Percentiles rank a stretch among this genome's conserved stretches.
Conservation (phyloP, 2,113 vertebrate species). For the Typhlomys cinereus region DNA sequence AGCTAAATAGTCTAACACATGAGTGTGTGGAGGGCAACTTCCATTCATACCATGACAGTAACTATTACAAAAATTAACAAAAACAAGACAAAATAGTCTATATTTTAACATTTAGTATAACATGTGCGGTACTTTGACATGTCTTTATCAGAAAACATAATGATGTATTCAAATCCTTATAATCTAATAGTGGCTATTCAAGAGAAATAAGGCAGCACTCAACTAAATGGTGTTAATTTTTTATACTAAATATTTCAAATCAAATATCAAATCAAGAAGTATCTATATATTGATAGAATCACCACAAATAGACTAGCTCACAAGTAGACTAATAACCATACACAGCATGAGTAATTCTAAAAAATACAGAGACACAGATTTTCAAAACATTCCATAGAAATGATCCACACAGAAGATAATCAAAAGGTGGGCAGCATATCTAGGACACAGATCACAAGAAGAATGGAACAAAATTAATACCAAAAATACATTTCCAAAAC, state of each 20-base stretch:
- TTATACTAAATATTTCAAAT: slow-evolving; percentile 47
- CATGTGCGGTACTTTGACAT: neutral
- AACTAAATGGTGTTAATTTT: neutral
- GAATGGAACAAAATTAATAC: slow-evolving; percentile 40
- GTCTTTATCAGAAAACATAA: neutral
- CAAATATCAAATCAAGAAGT: slow-evolving; percentile 36
- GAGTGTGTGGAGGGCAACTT: too few species aligned
- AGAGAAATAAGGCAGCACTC: slow-evolving; percentile 22
- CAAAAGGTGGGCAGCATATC: neutral
- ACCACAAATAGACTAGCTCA: slow-evolving; percentile 24
- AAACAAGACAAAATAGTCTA: neutral
- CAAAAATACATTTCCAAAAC: slow-evolving; percentile 33
- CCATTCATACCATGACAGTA: too few species aligned
- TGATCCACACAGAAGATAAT: neutral
- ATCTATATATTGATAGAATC: neutral
- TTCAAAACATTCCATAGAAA: neutral
- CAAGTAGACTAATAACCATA: slow-evolving; percentile 9
- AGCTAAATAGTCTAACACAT: too few species aligned
- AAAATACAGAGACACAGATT: neutral
- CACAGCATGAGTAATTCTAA: neutral
- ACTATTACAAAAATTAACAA: slow-evolving; percentile 24
- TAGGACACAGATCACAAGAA: neutral
- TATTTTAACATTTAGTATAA: too few species aligned
- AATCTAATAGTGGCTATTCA: slow-evolving; percentile 2
- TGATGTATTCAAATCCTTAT: neutral